Evolutionary conservation across 2,113 vertebrate genomes (phyloP).

Genomic region (Notarius lentiginosus): DNA sequence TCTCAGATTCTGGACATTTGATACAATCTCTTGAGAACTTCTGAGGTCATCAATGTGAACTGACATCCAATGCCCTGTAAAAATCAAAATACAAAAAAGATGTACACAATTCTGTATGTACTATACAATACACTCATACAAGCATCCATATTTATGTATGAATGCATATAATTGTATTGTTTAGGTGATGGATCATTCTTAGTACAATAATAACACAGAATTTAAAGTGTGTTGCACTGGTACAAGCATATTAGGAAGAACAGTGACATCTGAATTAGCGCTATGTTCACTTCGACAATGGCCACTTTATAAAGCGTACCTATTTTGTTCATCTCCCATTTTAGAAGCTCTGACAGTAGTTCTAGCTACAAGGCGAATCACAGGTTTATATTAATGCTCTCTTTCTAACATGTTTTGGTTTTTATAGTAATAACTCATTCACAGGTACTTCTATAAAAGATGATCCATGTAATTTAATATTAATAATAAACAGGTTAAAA

Average conservation of each 20-base stretch:
- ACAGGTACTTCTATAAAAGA: not conserved
- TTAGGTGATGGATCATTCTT: not conserved
- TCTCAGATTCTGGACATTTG: constrained; percentile 79
- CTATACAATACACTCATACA: not conserved
- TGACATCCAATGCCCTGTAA: constrained; percentile 85
- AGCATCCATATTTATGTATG: not conserved
- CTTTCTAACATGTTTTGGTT: not conserved
- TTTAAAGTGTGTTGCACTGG: not conserved
- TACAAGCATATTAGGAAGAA: not conserved
- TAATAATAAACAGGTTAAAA: not conserved
- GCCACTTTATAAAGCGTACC: not conserved
- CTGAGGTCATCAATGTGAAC: constrained; percentile 93
- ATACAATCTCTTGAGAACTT: constrained; percentile 80
- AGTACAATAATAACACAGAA: not conserved
- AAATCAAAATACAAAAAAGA: not conserved
- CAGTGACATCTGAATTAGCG: not conserved
- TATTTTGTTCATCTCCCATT: not conserved
- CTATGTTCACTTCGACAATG: too few species aligned
- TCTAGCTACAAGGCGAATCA: not conserved
- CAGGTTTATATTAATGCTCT: not conserved
- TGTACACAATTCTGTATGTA: not conserved
- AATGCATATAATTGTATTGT: not conserved
- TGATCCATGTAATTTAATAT: not conserved
- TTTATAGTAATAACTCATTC: not conserved
- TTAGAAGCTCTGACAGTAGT: not conserved